phyloP scores from a whole-genome alignment of 2,888 invertebrate genomes.

The Laothoe populi region DNA sequence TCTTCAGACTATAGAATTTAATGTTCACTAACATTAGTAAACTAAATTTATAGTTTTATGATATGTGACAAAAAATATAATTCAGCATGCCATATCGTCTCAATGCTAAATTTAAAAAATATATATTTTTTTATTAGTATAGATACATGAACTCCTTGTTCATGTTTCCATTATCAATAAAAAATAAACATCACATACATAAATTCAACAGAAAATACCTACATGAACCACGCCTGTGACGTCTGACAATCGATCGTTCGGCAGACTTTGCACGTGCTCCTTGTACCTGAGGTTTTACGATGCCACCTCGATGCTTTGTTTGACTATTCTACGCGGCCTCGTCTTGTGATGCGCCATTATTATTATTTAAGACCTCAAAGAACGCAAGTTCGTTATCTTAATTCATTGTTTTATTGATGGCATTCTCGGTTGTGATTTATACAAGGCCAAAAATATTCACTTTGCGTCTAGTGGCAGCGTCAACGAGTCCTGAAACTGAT shows the following conservation, averaged over 20 bases:
- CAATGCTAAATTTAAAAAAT: no score
- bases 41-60: no score
- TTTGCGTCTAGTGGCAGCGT: not conserved
- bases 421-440: not conserved
- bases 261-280: slow-evolving; percentile 18
- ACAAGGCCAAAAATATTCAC: not conserved
- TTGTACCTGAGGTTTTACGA: slow-evolving; percentile 26
- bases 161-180: no score
- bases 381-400: slow-evolving; percentile 37
- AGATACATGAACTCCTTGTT: no score
- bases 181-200: not conserved
- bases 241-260: slow-evolving; percentile 10
- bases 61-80: no score
- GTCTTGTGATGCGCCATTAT: slow-evolving; percentile 29
- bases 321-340: not conserved
- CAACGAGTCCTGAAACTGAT: no score
- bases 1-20: not conserved
- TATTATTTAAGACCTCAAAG: slow-evolving; percentile 35
- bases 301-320: slow-evolving; percentile 11
- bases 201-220: not conserved
- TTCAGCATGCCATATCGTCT: no score
- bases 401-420: slow-evolving; percentile 25
- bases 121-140: not conserved
- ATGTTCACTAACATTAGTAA: not conserved
- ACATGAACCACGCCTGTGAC: slow-evolving; percentile 8